Base-by-base conservation (phyloP, 2,888 invertebrate species). In the Apantesis nais region DNA sequence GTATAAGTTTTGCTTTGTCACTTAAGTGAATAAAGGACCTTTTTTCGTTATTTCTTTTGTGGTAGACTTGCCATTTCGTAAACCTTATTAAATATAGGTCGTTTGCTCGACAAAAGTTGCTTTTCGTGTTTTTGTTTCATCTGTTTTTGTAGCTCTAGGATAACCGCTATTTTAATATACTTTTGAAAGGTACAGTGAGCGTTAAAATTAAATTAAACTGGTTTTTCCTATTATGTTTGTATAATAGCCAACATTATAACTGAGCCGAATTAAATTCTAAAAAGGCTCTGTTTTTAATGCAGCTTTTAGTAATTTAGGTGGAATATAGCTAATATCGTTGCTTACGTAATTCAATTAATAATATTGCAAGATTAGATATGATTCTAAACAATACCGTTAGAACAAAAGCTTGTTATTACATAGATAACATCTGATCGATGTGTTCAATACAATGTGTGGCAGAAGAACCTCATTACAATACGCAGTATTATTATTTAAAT, bases 41-140 rank as follows among this genome's bases (percentile, higher is more conserved):
- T 58, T 25, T 58, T 7, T 25, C 25, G 58, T 14, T 29, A 58
- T 58, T 58, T 29, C 58, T 29, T 58, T 58, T 58, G 58, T 58
- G 29, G 58, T 29, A 25, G 29, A 58, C 29, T 58, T 58, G 29
- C 58, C 29, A 29, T 58, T 58, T 25, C 58, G 58, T 14, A 58
- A 58, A 58, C 58, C 58, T 58, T 29, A 58, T 58, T 29, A 29
- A 58, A 58, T 58, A 58, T 58, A 29, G 58, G 16, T 58, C 16
- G 29, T 58, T 58, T 58, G 7, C 58, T 29, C 58, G 58, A 58
- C 58, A 58, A 58, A 58, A 58, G 58, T 58, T 58, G 29, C 29
- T 58, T 55, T 25, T 55, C 55, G 14, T 55, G 25, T 55, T 58
- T 29, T 29, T 58, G 29, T 29, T 58, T 16, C 5, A 58, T 58